These are phyloP conservation scores for Hypotaenidia philippensis DNA, from an alignment of 2,797 vertebrate genomes.

Conservation along the genomic window DNA sequence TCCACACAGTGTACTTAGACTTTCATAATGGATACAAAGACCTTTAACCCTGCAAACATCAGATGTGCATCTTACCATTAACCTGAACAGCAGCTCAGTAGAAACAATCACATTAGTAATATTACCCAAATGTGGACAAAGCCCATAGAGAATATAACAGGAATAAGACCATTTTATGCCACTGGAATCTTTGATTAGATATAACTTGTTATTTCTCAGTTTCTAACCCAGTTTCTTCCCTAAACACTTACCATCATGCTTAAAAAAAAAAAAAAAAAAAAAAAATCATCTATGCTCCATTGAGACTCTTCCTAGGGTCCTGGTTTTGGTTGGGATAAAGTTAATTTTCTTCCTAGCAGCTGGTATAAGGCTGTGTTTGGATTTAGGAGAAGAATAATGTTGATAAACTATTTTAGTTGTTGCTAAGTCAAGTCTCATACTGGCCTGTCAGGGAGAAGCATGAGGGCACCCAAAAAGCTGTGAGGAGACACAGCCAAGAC, in stretches of 20 bases:
- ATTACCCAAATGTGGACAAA: neutral
- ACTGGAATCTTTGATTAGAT: neutral
- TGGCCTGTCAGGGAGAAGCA: too few relatives aligned
- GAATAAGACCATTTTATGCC: neutral
- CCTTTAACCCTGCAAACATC: neutral
- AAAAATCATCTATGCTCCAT: neutral
- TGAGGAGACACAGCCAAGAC: too few relatives aligned
- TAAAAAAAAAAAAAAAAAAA: neutral
- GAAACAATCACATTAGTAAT: neutral
- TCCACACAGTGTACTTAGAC: neutral
- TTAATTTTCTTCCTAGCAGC: too few relatives aligned
- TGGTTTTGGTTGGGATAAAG: too few relatives aligned
- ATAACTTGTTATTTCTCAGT: neutral
- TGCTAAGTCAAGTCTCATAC: too few relatives aligned
- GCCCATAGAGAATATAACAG: neutral
- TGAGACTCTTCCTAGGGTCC: neutral
- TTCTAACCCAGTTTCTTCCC: neutral
- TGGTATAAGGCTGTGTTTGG: too few relatives aligned
- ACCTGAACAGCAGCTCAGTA: neutral
- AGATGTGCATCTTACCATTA: neutral
- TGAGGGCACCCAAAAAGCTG: too few relatives aligned
- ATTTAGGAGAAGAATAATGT: too few relatives aligned
- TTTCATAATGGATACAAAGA: neutral
- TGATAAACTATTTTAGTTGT: too few relatives aligned
- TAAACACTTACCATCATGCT: neutral